Percentiles rank a stretch among this genome's conserved stretches.
phyloP scores from a whole-genome alignment of 2,888 invertebrate species.

The Meganola albula region DNA sequence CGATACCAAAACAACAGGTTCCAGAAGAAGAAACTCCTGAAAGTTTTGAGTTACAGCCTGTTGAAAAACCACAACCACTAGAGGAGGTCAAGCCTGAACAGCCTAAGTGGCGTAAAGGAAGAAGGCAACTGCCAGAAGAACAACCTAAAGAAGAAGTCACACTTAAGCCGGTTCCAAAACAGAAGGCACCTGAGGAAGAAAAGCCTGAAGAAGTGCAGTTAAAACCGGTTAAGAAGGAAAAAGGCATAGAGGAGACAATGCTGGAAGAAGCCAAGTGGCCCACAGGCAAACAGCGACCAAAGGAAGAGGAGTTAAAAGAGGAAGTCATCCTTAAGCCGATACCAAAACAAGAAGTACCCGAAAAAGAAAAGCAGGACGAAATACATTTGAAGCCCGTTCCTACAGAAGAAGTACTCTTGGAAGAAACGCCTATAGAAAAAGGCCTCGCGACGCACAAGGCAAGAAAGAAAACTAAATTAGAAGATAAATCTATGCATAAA shows the following conservation, averaged over 20 bases:
- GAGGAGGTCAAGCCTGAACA: conserved; percentile 54
- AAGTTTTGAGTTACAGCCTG: conserved; percentile 55
- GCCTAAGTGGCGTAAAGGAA: conserved; percentile 24
- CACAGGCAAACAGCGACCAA: conserved; percentile 2
- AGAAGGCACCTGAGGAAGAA: conserved; percentile 41
- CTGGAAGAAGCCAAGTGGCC: conserved; percentile 20
- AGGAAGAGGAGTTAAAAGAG: conserved; percentile 33
- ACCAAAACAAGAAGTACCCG: conserved; percentile 74
- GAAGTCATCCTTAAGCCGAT: conserved; percentile 20
- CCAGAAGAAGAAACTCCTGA: conserved; percentile 52
- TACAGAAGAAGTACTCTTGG: conserved; percentile 29
- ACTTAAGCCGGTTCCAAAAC: conserved; percentile 47
- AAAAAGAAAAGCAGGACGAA: conserved; percentile 65
- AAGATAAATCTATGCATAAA: conserved; percentile 34
- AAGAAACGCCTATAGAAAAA: conserved; percentile 27
- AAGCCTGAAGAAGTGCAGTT: conserved; percentile 50
- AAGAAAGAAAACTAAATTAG: conserved; percentile 17
- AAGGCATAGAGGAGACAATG: conserved; percentile 36
- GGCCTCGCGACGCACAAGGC: conserved; percentile 37
- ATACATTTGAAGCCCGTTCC: conserved; percentile 49
- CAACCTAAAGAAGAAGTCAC: conserved; percentile 38
- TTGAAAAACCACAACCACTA: conserved; percentile 30
- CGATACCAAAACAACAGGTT: conserved; percentile 30
- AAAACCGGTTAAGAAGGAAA: conserved; percentile 31
- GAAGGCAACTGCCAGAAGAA: conserved; percentile 31